Percentiles rank a stretch among this genome's conserved stretches.
Evolutionary conservation across 2,797 vertebrate species (phyloP).

Genomic region (Brachymystax lenok): DNA sequence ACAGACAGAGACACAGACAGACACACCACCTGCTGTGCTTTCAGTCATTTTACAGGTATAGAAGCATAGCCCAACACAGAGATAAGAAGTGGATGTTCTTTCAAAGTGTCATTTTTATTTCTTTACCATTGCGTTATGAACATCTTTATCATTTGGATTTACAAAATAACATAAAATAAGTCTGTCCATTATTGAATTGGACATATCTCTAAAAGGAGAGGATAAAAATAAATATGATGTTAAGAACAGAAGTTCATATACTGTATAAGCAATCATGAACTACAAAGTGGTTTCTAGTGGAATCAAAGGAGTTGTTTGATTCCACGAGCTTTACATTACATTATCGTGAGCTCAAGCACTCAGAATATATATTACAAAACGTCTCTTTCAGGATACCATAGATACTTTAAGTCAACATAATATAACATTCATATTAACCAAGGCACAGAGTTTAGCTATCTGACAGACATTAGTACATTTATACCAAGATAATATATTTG

Average conservation of each 20-base stretch:
- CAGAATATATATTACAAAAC: conserved; percentile 45
- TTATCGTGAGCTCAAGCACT: conserved; percentile 42
- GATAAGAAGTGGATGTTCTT: background rate
- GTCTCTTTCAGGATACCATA: conserved; percentile 32
- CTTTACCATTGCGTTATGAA: conserved; percentile 36
- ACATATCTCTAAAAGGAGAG: conserved; percentile 33
- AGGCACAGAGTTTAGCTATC: conserved; percentile 35
- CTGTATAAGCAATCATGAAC: conserved; percentile 53
- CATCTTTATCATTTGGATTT: conserved; percentile 42
- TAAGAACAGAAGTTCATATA: conserved; percentile 52
- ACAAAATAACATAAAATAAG: conserved; percentile 30
- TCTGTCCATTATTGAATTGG: conserved; percentile 18
- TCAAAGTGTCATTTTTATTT: conserved; percentile 52
- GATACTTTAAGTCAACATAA: conserved; percentile 33
- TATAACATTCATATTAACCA: conserved; percentile 30
- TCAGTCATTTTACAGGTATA: background rate
- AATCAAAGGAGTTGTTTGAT: conserved; percentile 68
- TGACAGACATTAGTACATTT: conserved; percentile 40
- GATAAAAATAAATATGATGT: conserved; percentile 67
- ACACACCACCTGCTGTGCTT: background rate
- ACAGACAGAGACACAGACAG: too few relatives aligned
- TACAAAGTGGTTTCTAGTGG: conserved; percentile 53
- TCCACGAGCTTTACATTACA: conserved; percentile 57
- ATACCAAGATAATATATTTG: conserved; percentile 34
- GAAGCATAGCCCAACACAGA: background rate